phyloP scores from a whole-genome alignment of 2,797 vertebrate genomes.

The Poecile montanus region DNA sequence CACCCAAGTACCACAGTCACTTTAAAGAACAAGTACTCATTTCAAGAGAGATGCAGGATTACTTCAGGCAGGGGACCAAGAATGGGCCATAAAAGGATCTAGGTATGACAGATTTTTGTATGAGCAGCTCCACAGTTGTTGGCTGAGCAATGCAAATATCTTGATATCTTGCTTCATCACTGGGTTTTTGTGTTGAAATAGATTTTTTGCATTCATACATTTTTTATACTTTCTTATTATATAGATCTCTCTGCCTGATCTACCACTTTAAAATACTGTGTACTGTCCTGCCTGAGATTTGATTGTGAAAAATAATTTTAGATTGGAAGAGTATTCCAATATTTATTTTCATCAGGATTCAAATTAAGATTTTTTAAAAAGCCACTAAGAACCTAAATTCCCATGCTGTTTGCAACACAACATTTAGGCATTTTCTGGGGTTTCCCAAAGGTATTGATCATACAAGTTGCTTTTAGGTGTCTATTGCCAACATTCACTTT shows the following conservation, averaged over 20 bases:
- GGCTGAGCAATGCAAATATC: not conserved
- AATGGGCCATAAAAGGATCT: not conserved
- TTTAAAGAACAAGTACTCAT: not conserved
- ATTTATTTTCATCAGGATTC: not conserved
- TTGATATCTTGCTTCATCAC: not conserved
- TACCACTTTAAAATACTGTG: not conserved
- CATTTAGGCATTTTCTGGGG: not conserved
- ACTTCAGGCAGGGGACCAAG: not conserved
- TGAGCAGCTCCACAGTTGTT: not conserved
- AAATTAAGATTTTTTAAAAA: not conserved
- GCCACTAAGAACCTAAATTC: not conserved
- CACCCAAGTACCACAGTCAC: not conserved
- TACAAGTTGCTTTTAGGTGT: not conserved
- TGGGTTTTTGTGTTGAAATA: not conserved
- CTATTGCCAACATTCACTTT: not conserved
- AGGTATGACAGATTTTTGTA: not conserved
- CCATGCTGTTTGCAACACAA: not conserved
- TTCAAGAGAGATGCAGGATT: not conserved
- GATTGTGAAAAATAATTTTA: not conserved
- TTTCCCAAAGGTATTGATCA: not conserved
- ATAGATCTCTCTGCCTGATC: not conserved
- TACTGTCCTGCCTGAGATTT: not conserved
- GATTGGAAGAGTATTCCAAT: not conserved
- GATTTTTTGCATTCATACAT: not conserved
- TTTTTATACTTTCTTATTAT: not conserved